A percentile compares a stretch with the other conserved stretches of the same genome.
These are phyloP conservation scores for Spilogale gracilis DNA, from an alignment of 2,113 vertebrate genomes.

Conservation along the genomic window DNA sequence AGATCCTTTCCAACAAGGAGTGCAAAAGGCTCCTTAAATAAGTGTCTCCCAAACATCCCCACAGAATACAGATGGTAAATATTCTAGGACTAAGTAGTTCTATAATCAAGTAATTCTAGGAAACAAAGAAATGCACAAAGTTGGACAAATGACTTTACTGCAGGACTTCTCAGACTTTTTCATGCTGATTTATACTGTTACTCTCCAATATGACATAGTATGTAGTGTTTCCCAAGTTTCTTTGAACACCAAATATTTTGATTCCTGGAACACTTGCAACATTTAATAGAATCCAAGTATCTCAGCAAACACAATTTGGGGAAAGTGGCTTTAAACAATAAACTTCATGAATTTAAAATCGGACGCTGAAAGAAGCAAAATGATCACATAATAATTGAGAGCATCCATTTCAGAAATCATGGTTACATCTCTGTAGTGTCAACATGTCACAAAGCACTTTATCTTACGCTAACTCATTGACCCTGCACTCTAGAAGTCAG, in stretches of 20 bases:
- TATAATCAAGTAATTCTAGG: background rate
- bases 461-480: background rate
- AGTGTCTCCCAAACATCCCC: background rate
- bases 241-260: slow-evolving; percentile 55
- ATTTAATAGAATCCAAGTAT: slow-evolving; percentile 30
- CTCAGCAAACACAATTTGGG: slow-evolving; percentile 3
- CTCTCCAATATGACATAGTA: background rate
- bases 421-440: background rate
- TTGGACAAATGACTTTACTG: background rate
- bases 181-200: background rate
- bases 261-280: slow-evolving; percentile 62
- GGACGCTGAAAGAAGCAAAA: slow-evolving; percentile 32
- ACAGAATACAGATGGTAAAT: background rate
- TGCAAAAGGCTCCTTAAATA: slow-evolving; percentile 47
- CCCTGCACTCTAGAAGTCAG: background rate
- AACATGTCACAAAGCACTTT: background rate
- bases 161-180: slow-evolving; percentile 35
- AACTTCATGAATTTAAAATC: slow-evolving; percentile 63
- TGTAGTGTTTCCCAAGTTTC: slow-evolving; percentile 8
- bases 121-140: slow-evolving; percentile 52
- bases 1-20: background rate
- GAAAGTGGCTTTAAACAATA: slow-evolving; percentile 45
- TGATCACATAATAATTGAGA: background rate
- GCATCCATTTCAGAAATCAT: background rate
- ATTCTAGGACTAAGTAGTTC: slow-evolving; percentile 12